Base-by-base conservation (phyloP, 2,797 vertebrate species). In the Novumbra hubbsi region DNA sequence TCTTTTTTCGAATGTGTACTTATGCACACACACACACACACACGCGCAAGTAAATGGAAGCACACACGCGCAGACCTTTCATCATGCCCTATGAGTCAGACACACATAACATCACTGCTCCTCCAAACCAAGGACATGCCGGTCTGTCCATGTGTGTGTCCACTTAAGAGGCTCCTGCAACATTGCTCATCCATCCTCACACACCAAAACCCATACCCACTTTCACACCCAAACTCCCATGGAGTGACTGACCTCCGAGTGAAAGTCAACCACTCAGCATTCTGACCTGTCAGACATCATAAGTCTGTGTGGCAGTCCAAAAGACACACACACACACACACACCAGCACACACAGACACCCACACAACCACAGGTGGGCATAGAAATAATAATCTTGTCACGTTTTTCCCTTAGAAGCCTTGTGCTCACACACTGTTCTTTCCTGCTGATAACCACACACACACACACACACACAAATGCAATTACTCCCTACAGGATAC, bases 301-400 rank as follows among this genome's bases (percentile, higher is more conserved):
- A 52, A 24, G 41, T 72, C 62, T 75, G 27, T 69, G 55, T 73
- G 72, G 75, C 66, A 19, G 5, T 79, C 76, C 69, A 48, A 65
- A 57, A 69, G 19, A 24, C 55, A 73, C 74, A 80, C 28, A 66
- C 70, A 74, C 60, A 34, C 70, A 68, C 71, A 71, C 73, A 80
- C 16, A 27, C 30, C 38, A 30, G 48, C 70, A 67, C 71, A 66
- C 66, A 66, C 70, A 57, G 70, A 74, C 68, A 78, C 60, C 68
- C 50, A 27, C 55, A 62, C 3, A 50, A 28, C 30, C 41, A 41
- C 62, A 30, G 41, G 28, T 69, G 68, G 41, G 41, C 12, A 3
- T 12, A 45, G 41, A 45, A 45, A 49, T 27, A 28, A 34, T 28
- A 49, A 50, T 69, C 68, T 49, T 69, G 41, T 49, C 69, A 73